Base-by-base conservation (phyloP, 1,140 invertebrate genomes). In the Hermetia illucens region DNA sequence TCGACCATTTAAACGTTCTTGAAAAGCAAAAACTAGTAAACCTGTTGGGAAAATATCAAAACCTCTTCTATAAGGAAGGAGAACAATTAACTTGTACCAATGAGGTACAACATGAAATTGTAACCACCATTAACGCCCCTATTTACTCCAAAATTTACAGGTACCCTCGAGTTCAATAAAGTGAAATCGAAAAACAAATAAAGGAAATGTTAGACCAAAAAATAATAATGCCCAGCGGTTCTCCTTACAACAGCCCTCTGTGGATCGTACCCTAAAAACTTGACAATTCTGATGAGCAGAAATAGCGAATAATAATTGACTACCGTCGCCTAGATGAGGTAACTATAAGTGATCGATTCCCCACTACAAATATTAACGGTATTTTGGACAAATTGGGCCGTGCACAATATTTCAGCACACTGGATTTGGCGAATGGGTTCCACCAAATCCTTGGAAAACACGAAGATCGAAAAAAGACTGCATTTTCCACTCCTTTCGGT, bases 391-490 rank as follows among this genome's bases (percentile, higher is more conserved):
- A 36, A 4, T 30, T 68, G 19, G 44, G 41, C 1, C 49, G 46
- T 2, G 30, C 45, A 5, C 42, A 43, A 13, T 55, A 44, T 31
- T 65, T 66, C 38, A 48, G 51, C 3, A 49, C 52, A 0, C 38
- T 68, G 3, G 64, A 69, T 46, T 33, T 66, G 5, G 47, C 44
- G 0, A 53, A 46, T 20, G 68, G 70, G 1, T 72, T 63, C 46
- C 64, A 63, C 53, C 67, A 74, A 47, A 54, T 72, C n/a, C 20
- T 39, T 39, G 47, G 69, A 9, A 47, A 52, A 4, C 25, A 42
- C 29, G 36, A 45, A 5, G 52, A 64, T 43, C 47, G 43, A 20
- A 34, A 51, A 1, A 68, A 69, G 50, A 71, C 68, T 2, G 65
- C 62, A 9, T 69, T 69, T 40, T 50, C 46, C 20, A 54, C 53